Evolutionary conservation across 2,888 invertebrate species (phyloP), one percentile per base, ranked within the genome.

Genomic region (Lathronympha strigana): DNA sequence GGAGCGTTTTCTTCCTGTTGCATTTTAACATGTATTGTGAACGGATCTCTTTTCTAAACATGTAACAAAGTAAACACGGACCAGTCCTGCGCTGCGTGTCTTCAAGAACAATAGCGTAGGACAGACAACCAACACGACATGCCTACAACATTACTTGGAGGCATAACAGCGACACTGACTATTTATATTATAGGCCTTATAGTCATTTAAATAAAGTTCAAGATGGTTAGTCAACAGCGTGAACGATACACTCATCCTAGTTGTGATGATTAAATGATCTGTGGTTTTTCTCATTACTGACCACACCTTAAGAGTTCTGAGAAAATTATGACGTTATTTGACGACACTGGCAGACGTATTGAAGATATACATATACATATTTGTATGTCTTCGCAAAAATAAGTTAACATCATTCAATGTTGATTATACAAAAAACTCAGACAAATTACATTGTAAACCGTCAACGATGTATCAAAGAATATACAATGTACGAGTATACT

Each of bases 31-130:
- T n/a, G n/a, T n/a, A n/a, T n/a, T n/a, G n/a, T n/a, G n/a, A n/a
- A n/a, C n/a, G n/a, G n/a, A n/a, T 21, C 33, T 25, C 25, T 6
- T 6, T 25, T 25, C 3, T 25, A 4, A 4, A 6, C 6, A 25
- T 25, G 6, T 25, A 25, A 25, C 6, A 28, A 15, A 28, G 11
- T 50, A 31, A 19, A 51, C 19, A 51, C 19, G 13, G 19, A 17
- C 13, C 2, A 51, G 31, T 51, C 31, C 31, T 11, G 17, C 17
- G 31, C 19, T n/a, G 17, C 17, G 31, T 31, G n/a, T 51, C 11
- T 8, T 13, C 33, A 51, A 51, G 33, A 51, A 51, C 33, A 51
- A 51, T 51, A 33, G 50, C 31, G 31, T 50, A 50, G 50, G 50
- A 23, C 11, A 17, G 17, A 17, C 9, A n/a, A 31, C 50, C 31